These are phyloP conservation scores for Mythimna albipuncta DNA, from an alignment of 2,888 invertebrate genomes.

Conservation along the genomic window DNA sequence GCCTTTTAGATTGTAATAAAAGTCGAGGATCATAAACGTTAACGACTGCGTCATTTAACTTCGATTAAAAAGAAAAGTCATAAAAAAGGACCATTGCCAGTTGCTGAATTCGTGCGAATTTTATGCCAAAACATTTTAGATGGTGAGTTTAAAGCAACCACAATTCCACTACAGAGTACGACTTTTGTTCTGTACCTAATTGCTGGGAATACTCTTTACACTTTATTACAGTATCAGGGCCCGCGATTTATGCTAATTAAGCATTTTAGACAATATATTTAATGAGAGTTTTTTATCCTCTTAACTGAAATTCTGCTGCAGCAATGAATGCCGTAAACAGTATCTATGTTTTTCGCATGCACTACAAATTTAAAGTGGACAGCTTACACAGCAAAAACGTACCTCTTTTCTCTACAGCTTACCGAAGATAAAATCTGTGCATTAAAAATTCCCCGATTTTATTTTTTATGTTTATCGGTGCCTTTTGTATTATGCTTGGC, in stretches of 20 bases:
- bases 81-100: constrained; percentile 62
- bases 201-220: constrained; percentile 16
- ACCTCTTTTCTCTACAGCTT: constrained; percentile 6
- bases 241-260: constrained; percentile 48
- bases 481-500: background rate
- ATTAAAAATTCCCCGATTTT: background rate
- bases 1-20: constrained; percentile 63
- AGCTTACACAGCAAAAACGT: constrained; percentile 34
- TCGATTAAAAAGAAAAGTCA: constrained; percentile 68
- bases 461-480: background rate
- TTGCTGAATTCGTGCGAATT: constrained; percentile 57
- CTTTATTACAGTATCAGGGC: constrained; percentile 31
- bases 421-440: constrained; percentile 13
- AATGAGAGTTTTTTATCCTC: constrained; percentile 42
- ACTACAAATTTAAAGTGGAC: constrained; percentile 33
- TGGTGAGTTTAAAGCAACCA: constrained; percentile 35
- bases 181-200: constrained; percentile 42
- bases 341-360: constrained; percentile 29
- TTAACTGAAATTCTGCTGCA: constrained; percentile 32
- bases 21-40: constrained; percentile 63
- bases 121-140: constrained; percentile 60
- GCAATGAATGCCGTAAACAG: constrained; percentile 50
- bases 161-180: constrained; percentile 32
- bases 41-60: constrained; percentile 68
- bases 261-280: constrained; percentile 41